Evolutionary conservation across 30 jellyfish, hydroid and myxozoan species (phyloP), one percentile per base, ranked within the genome.

Genomic region (Hydractinia echinata): DNA sequence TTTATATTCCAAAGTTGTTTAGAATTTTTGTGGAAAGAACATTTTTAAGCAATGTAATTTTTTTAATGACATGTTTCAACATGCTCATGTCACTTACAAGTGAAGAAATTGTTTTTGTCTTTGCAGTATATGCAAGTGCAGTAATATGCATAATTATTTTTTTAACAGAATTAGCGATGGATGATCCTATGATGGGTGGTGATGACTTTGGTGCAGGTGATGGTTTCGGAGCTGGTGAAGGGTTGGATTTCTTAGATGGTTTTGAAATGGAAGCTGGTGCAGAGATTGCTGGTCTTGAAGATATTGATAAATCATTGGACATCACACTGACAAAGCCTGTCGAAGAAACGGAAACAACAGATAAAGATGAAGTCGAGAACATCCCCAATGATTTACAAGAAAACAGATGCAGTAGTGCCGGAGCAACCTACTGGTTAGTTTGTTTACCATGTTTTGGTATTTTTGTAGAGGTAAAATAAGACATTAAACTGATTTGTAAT

Each of bases 161-260:
- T 49, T 49, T 56, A 16, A 7, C 53, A 78, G 94, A 78, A 5
- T 69, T 85, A 49, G 97, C 89, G 4, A 77, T 89, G 55, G 95
- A 89, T 81, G 97, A 83, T 54, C 95, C 97, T 39, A 84, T 91
- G 80, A 77, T 79, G 62, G 97, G 85, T 70, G 97, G 86, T 77
- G 97, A 95, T 18, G 85, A 76, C 14, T 91, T 91, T 76, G 97
- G 97, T 50, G 87, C 87, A 19, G 96, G 90, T 6, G 74, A 64
- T n/a, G 74, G 74, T 13, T 51, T 64, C 2, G 74, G 44, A 30
- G 44, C 44, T 30, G 44, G 44, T 50, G 94, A 89, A 60, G 97
- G 97, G 53, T 76, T 89, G 92, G 97, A 91, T 78, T 86, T 91
- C 58, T 87, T 91, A 50, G 97, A 86, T 72, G 97, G 95, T 19